Evolutionary conservation across 2,888 invertebrate species (phyloP), one percentile per base, ranked within the genome.

Genomic region (Ichneumon xanthorius): DNA sequence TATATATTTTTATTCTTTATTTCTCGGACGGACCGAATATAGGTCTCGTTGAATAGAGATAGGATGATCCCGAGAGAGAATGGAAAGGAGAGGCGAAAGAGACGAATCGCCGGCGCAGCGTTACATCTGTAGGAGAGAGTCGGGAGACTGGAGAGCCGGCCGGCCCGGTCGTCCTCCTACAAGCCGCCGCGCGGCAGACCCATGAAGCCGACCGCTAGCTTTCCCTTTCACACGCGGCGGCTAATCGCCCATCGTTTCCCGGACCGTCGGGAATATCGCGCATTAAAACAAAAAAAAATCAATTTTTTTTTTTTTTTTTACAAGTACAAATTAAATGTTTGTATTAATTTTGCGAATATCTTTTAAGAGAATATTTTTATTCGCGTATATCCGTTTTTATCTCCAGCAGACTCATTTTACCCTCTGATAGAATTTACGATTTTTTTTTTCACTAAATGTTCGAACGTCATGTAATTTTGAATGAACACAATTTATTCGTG

Each of bases 171-270:
- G 83, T 82, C 82, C 80, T 86, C 79, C 53, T 77, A 71, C 81
- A 81, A 72, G 71, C 48, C 70, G 37, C 58, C 55, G 68, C 50
- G 63, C 61, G 63, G 75, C 76, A 63, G 53, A 65, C 72, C 68
- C 67, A 61, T 79, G 37, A 45, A 30, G 58, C 26, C 55, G 68
- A 79, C 50, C 63, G 61, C 70, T 92, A 90, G 92, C 93, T 92
- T 93, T 93, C 93, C 93, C 93, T 93, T 93, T 93, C 93, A 93
- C 93, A 93, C 93, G 93, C 92, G 92, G 91, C 89, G 90, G 45
- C 92, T 92, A 92, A 92, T 92, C 92, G 92, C 90, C 91, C 90
- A 91, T 92, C 92, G 92, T 92, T 90, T 91, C 89, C 90, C 90
- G 91, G 92, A 91, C 92, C 90, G 90, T 91, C 89, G 80, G 76